Base-by-base conservation (phyloP, 2,797 vertebrate genomes). In the Neostethus bicornis region DNA sequence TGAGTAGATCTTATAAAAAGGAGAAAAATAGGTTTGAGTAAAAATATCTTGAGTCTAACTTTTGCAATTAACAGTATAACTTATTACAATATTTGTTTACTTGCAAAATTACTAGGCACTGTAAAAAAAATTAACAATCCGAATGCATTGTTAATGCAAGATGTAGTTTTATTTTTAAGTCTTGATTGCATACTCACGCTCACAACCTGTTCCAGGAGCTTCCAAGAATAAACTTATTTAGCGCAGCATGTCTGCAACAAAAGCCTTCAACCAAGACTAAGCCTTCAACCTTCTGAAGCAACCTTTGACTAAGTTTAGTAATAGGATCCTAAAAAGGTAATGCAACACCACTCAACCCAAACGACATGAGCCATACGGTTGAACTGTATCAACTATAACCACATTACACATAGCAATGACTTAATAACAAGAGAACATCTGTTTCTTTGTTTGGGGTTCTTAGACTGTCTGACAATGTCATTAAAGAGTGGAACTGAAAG, bases 231-330 rank as follows among this genome's bases (percentile, higher is more conserved):
- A n/a, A n/a, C n/a, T n/a, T n/a, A n/a, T n/a, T n/a, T n/a, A n/a
- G n/a, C n/a, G n/a, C n/a, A n/a, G n/a, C 77, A 75, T 52, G 79
- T 66, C 39, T 68, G 23, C 70, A 85, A 52, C 54, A 41, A n/a
- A 5, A 23, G 16, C 57, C 39, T 51, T 66, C 19, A 51, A 51
- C 58, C 37, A 39, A 11, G 8, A 38, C 34, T 31, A 3, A 5
- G 46, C 41, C 20, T 45, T 51, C 38, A 46, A 17, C 31, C 43
- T 49, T 25, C 7, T 25, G 8, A 41, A 53, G 43, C 7, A 28
- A 49, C 37, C 45, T n/a, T 35, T 4, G 1, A 31, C 34, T 41
- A 7, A 35, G 24, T 59, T 66, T 39, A 44, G 66, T 53, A 77
- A 84, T 50, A 52, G 16, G 56, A 78, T 66, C 45, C 61, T 61